These are phyloP conservation scores for Nipponia nippon DNA, from an alignment of 2,113 vertebrate species.

Conservation along the genomic window DNA sequence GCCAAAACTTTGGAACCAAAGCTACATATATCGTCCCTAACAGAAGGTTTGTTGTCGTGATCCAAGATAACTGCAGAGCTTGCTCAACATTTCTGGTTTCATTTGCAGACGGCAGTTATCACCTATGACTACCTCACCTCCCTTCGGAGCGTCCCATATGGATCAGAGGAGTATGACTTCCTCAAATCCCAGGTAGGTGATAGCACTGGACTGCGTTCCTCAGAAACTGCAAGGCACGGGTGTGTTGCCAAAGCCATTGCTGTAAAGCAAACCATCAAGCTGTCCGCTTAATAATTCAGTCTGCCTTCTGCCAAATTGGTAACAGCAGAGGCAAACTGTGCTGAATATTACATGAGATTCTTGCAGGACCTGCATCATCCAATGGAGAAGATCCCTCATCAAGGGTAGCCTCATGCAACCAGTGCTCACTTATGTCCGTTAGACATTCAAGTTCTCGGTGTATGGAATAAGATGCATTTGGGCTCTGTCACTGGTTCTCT, in stretches of 20 bases:
- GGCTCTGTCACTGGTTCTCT: background rate
- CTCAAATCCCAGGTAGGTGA: constrained; percentile 86
- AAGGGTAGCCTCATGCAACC: background rate
- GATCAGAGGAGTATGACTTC: constrained; percentile 83
- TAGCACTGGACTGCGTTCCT: background rate
- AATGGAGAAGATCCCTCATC: background rate
- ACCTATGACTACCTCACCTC: constrained; percentile 91
- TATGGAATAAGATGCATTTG: background rate
- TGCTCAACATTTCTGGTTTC: constrained; percentile 22
- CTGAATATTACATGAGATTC: background rate
- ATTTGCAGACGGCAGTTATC: constrained; percentile 86
- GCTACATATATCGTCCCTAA: background rate
- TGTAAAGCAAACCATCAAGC: background rate
- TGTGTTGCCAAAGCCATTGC: background rate
- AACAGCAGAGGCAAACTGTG: background rate
- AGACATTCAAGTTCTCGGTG: background rate
- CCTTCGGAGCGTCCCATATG: constrained; percentile 78
- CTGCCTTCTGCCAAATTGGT: background rate
- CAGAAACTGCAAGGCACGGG: background rate
- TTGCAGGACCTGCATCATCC: background rate
- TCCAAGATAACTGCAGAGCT: background rate
- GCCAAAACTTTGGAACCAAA: background rate
- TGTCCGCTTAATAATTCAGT: background rate
- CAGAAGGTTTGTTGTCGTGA: background rate
- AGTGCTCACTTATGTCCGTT: background rate